Percentiles rank a stretch among this genome's conserved stretches.
Evolutionary conservation across 2,113 vertebrate genomes (phyloP).

Genomic region (Noturus placidus): DNA sequence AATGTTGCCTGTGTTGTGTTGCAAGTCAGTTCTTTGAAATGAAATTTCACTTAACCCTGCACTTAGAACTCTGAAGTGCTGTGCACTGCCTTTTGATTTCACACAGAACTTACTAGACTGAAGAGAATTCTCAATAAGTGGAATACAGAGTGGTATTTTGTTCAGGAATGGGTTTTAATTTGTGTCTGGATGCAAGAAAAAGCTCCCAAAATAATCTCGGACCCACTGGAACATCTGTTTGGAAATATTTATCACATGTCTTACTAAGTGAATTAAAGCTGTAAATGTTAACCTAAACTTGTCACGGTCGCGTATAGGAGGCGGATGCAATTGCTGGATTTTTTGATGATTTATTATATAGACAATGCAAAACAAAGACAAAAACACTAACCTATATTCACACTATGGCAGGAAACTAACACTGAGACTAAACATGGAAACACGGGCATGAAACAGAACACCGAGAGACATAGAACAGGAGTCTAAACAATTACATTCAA

Average conservation of each 20-base stretch:
- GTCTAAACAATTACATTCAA: too few relatives aligned
- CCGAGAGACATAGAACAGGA: too few relatives aligned
- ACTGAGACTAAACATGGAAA: too few relatives aligned
- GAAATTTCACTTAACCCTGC: not conserved
- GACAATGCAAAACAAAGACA: too few relatives aligned
- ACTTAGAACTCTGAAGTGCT: not conserved
- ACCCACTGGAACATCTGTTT: not conserved
- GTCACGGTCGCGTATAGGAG: too few relatives aligned
- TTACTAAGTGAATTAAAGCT: not conserved
- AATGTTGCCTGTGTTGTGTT: not conserved
- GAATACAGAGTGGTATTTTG: not conserved
- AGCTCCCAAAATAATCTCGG: not conserved
- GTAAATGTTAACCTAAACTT: not conserved
- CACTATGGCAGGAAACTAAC: too few relatives aligned
- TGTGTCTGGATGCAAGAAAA: not conserved
- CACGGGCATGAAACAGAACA: too few relatives aligned
- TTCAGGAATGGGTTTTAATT: not conserved
- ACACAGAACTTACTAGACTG: not conserved
- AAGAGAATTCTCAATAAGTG: not conserved
- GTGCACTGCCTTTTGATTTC: not conserved
- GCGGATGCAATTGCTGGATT: too few relatives aligned
- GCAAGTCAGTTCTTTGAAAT: not conserved
- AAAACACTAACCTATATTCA: too few relatives aligned
- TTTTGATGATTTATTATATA: too few relatives aligned
- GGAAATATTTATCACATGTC: not conserved